Conservation (phyloP, 2,888 invertebrate genomes). For the Nasonovia ribisnigri region DNA sequence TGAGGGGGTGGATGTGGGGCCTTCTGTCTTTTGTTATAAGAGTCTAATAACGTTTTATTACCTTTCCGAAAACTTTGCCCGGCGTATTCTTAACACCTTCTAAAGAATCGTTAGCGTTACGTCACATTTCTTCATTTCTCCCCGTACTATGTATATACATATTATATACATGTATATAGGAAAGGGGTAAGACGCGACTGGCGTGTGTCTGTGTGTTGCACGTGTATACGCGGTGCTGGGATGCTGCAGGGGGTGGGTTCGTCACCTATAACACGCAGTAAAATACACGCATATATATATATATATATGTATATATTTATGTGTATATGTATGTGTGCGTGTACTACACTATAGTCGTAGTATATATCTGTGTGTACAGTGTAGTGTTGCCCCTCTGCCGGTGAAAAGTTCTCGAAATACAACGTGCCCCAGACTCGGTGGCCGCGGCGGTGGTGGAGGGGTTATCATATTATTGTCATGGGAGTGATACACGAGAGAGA, state of each 20-base stretch:
- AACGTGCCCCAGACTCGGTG: background rate
- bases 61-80: constrained; percentile 64
- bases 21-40: constrained; percentile 62
- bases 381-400: background rate
- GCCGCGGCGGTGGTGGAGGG: background rate
- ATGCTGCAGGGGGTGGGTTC: background rate
- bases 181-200: constrained; percentile 38
- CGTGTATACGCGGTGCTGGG: background rate
- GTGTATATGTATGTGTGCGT: background rate
- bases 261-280: background rate
- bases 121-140: constrained; percentile 53
- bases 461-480: constrained; percentile 65
- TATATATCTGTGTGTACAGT: background rate
- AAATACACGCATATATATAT: background rate
- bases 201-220: background rate
- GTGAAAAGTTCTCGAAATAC: constrained; percentile 61
- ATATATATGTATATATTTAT: background rate
- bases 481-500: constrained; percentile 53
- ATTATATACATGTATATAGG: background rate
- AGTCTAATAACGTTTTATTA: constrained; percentile 65
- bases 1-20: background rate
- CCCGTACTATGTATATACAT: background rate
- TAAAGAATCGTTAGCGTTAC: constrained; percentile 64
- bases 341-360: background rate
- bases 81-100: constrained; percentile 58